These are phyloP conservation scores for Odontocolon sp. DNA, from an alignment of 2,888 invertebrate species.

Conservation along the genomic window DNA sequence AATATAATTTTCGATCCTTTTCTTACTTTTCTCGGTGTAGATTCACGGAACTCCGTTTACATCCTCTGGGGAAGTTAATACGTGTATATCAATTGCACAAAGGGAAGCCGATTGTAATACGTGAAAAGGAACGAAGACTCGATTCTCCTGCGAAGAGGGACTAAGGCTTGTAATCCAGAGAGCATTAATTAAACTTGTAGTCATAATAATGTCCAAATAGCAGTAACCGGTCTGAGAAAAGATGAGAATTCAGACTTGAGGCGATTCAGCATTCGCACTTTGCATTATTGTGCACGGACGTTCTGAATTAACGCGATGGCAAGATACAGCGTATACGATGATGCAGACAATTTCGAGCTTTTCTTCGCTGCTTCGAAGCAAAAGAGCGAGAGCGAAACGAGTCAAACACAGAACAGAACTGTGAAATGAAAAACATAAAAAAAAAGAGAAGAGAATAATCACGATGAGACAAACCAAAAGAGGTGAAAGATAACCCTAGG, in stretches of 20 bases:
- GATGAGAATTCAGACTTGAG: slow-evolving; percentile 33
- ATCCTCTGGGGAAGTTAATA: not conserved
- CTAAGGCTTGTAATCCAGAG: slow-evolving; percentile 70
- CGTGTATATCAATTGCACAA: not conserved
- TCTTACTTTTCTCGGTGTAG: too few species aligned
- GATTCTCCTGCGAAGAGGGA: slow-evolving; percentile 30
- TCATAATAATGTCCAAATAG: slow-evolving; percentile 74
- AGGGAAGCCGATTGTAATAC: not conserved
- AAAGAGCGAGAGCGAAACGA: slow-evolving; percentile 44
- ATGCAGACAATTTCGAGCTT: not conserved
- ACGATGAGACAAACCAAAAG: slow-evolving; percentile 54
- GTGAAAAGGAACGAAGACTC: slow-evolving; percentile 13
- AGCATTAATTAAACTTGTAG: slow-evolving; percentile 76
- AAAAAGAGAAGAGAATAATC: slow-evolving; percentile 41
- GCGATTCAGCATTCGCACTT: slow-evolving; percentile 46
- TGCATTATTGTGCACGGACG: slow-evolving; percentile 48
- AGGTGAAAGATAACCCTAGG: slow-evolving; percentile 58
- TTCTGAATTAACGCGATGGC: slow-evolving; percentile 53
- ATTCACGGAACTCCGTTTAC: not conserved
- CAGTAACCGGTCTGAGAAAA: slow-evolving; percentile 37
- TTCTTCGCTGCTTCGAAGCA: not conserved
- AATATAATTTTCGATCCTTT: too few species aligned
- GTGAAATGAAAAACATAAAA: slow-evolving; percentile 15
- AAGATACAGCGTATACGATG: not conserved
- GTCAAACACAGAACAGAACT: slow-evolving; percentile 7